Base-by-base conservation (phyloP, 2,797 vertebrate genomes). In the Coregonus ussuriensis region DNA sequence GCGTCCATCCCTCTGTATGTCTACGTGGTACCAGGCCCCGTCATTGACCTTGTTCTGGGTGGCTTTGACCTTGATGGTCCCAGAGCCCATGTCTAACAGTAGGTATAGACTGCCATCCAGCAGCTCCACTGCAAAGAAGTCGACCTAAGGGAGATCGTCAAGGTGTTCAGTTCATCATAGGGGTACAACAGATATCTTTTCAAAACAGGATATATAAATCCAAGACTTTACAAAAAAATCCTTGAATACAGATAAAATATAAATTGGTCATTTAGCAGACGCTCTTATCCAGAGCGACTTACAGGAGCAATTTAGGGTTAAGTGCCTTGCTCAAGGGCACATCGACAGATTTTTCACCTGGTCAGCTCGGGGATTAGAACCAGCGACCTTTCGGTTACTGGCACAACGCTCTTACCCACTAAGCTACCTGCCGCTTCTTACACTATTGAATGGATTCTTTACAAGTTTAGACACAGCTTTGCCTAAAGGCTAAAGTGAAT, bases 51-150 rank as follows among this genome's bases (percentile, higher is more conserved):
- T 99, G 79, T 96, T 97, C 91, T 96, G 96, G 0, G 98, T 99
- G 84, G 98, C 97, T 83, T 99, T 99, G 79, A 99, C 97, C 91
- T 99, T 99, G 87, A 99, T 99, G 25, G 98, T 98, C 66, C 98
- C 98, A 7, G 98, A 99, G 75, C 98, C 98, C 98, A 99, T 99
- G 84, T 99, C 98, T 84, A 99, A 91, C 80, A 99, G 93, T 76
- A 99, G 93, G 80, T 97, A 99, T 67, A 99, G 92, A 82, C 97
- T 97, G 67, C 98, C 98, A 56, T 99, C 98, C 18, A 99, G 90
- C 69, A 99, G 95, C 81, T 99, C 98, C 59, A 99, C 98, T 0
- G 98, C 98, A 93, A 99, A 99, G 88, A 99, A 99, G 88, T 99
- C 98, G 84, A 99, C 98, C 92, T 93, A 73, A 18, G 25, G 1